Evolutionary conservation across 2,113 vertebrate genomes (phyloP), one percentile per base, ranked within the genome.

Genomic region (Mirza zaza): DNA sequence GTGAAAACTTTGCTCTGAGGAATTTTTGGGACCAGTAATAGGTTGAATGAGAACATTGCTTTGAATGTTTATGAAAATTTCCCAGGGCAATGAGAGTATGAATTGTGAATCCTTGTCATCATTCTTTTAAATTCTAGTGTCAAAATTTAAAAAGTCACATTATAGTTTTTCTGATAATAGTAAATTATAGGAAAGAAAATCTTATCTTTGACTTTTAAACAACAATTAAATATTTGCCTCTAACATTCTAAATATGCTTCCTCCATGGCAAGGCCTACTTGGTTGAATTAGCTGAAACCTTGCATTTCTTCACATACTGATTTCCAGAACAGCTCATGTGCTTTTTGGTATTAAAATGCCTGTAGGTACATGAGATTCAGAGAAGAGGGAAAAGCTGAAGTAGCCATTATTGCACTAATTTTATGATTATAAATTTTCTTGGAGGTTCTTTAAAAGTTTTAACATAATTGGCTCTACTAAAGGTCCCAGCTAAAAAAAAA

Each of bases 171-270:
- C 15, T 57, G 65, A 89, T 29, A 65, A 32, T 50, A 80, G 8
- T 63, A 45, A 75, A 39, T 63, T 71, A 82, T 39, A 45, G 34
- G 71, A 67, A 75, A 68, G 45, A 75, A 96, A 79, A 12, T 48
- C 32, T 83, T 73, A 67, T 12, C 27, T 79, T 61, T 70, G 29
- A 67, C 13, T 63, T 84, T 91, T 70, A 68, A 76, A 34, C n/a
- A 82, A 50, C 6, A 52, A 73, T 73, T 52, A 92, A 68, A 76
- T 88, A 88, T 36, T 59, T 25, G 32, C 45, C 20, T 59, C 52
- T 81, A 75, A 87, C 90, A 87, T 75, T 92, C 76, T 92, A 79
- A 63, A 71, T 92, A 76, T 91, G 36, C 23, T 70, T 95, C 63
- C 18, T 32, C 14, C 15, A 34, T 50, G 13, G 20, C 85, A 57